phyloP scores from a whole-genome alignment of 1,140 invertebrate species.

The Drosophila lacertosa region DNA sequence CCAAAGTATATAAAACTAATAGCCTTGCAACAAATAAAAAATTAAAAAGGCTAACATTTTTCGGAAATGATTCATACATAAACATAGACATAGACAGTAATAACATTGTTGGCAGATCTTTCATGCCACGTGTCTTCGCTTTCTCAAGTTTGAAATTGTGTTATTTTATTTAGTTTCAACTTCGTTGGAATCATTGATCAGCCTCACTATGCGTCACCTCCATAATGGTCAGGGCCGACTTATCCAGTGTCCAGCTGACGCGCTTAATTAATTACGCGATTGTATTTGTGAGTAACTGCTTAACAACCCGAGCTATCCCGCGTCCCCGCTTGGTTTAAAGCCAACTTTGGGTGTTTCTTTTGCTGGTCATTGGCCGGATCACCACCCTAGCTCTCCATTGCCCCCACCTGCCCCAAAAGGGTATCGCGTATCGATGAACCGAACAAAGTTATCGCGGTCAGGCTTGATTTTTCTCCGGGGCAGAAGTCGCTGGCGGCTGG shows the following conservation, averaged over 20 bases:
- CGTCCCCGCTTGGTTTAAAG: neutral
- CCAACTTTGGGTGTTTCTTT: slow-evolving; percentile 28
- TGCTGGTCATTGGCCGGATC: slow-evolving; percentile 29
- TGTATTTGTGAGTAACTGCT: slow-evolving; percentile 78
- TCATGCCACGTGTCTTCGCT: too few species aligned
- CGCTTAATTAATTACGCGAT: slow-evolving; percentile 82
- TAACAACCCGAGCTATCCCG: neutral
- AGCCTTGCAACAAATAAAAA: too few species aligned
- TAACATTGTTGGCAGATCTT: too few species aligned
- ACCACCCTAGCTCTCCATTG: neutral
- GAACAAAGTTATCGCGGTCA: slow-evolving; percentile 53
- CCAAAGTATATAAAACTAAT: too few species aligned
- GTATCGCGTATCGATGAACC: slow-evolving; percentile 50
- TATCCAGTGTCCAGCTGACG: slow-evolving; percentile 71
- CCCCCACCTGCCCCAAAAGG: neutral
- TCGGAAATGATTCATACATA: too few species aligned
- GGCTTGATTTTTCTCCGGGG: slow-evolving; percentile 17
- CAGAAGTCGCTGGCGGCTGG: slow-evolving; percentile 9
- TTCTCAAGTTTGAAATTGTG: neutral
- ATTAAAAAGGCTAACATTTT: too few species aligned
- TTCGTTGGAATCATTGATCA: neutral
- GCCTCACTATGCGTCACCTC: slow-evolving; percentile 54
- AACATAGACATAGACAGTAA: too few species aligned
- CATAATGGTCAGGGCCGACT: slow-evolving; percentile 22
- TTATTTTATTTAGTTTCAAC: neutral